These are phyloP conservation scores for Prorops nasuta DNA, from an alignment of 1,140 invertebrate species.

Conservation along the genomic window DNA sequence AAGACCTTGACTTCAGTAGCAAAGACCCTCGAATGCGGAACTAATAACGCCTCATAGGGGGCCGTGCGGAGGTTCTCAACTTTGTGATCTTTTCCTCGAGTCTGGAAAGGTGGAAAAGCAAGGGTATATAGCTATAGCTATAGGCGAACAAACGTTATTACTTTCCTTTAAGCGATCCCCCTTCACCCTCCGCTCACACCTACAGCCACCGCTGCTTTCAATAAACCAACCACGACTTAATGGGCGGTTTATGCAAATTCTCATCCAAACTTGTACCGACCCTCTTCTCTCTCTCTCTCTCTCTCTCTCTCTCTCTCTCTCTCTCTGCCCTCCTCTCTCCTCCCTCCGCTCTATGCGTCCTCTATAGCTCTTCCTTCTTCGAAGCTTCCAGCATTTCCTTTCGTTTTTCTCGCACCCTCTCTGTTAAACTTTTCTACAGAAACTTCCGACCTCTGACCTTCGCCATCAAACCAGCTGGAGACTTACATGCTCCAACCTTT, in stretches of 20 bases:
- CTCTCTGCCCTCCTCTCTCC: constrained; percentile 6
- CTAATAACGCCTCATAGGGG: constrained; percentile 24
- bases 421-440: too few species aligned
- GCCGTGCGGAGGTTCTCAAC: constrained; percentile 3
- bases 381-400: too few species aligned
- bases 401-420: not conserved
- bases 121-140: too few species aligned
- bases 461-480: not conserved
- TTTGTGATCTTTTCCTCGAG: too few species aligned
- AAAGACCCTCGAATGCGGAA: constrained; percentile 21
- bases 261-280: constrained; percentile 26
- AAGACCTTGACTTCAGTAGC: not conserved
- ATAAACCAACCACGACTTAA: constrained; percentile 48
- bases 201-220: constrained; percentile 40
- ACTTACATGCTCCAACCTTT: not conserved
- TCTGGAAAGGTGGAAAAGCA: too few species aligned
- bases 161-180: constrained; percentile 45
- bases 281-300: constrained; percentile 3
- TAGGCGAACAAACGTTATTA: constrained; percentile 46
- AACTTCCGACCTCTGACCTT: not conserved
- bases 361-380: too few species aligned
- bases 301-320: constrained; percentile 8
- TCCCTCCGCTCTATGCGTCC: constrained; percentile 11
- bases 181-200: constrained; percentile 10
- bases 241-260: constrained; percentile 49